These are phyloP conservation scores for Stomatorhinus walkeri DNA, from an alignment of 2,797 vertebrate genomes.

Conservation along the genomic window DNA sequence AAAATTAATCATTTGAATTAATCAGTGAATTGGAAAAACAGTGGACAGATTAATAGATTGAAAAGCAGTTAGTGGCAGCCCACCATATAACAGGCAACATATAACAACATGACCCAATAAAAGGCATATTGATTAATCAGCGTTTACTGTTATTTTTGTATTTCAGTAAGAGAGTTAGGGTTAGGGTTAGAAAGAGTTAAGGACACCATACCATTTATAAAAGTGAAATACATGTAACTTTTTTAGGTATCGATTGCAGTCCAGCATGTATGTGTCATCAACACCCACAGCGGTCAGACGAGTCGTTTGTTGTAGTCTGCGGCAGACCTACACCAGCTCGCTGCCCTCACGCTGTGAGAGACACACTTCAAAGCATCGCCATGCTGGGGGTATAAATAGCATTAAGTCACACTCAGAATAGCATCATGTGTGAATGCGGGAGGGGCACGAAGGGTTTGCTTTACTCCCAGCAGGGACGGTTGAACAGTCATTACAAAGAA, in stretches of 20 bases:
- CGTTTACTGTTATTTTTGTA: neutral
- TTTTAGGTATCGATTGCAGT: neutral
- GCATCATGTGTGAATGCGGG: slow-evolving; percentile 33
- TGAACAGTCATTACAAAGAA: neutral
- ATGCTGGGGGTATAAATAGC: slow-evolving; percentile 46
- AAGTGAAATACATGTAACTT: neutral
- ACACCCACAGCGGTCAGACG: neutral
- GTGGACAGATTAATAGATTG: too few species aligned
- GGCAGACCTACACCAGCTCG: slow-evolving; percentile 37
- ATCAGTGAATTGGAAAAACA: too few species aligned
- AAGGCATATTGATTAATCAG: neutral
- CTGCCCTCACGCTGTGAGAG: slow-evolving; percentile 32
- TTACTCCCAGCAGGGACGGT: neutral
- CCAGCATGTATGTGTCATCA: neutral
- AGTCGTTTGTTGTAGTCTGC: slow-evolving; percentile 11
- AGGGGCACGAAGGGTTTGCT: slow-evolving; percentile 20
- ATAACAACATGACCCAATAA: neutral
- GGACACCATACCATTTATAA: neutral
- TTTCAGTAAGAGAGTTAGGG: neutral
- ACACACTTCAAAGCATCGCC: slow-evolving; percentile 40
- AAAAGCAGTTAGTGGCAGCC: too few species aligned
- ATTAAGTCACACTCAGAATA: slow-evolving; percentile 37
- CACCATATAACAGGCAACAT: neutral
- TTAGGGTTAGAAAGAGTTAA: neutral
- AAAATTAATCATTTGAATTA: too few species aligned